phyloP scores from a whole-genome alignment of 2,888 invertebrate species.

The Drosophila recens region DNA sequence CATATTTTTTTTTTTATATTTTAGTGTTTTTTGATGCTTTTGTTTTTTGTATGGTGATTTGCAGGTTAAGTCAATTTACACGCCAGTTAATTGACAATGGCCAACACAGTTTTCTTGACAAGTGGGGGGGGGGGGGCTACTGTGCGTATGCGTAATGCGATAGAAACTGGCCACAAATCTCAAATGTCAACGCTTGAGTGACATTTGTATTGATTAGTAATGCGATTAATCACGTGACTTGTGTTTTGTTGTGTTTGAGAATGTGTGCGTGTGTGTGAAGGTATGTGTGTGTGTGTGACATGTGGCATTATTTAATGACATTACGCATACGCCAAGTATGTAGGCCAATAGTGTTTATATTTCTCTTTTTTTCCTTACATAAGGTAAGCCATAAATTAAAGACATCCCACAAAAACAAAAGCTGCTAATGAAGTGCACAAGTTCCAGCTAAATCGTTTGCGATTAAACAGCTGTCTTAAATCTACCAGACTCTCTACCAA shows the following conservation, averaged over 20 bases:
- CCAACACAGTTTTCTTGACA: constrained; percentile 2
- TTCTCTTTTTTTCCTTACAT: constrained; percentile 29
- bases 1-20: neutral
- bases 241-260: constrained; percentile 27
- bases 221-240: constrained; percentile 72
- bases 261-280: constrained; percentile 13
- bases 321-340: constrained; percentile 63
- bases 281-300: constrained; percentile 37
- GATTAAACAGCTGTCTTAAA: constrained; percentile 3
- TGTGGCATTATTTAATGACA: constrained; percentile 68
- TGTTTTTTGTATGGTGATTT: constrained; percentile 25
- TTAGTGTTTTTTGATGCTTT: neutral
- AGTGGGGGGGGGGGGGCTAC: constrained; percentile 45
- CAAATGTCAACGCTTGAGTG: constrained; percentile 74
- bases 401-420: constrained; percentile 40
- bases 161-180: constrained; percentile 71
- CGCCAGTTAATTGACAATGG: constrained; percentile 71
- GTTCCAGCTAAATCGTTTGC: constrained; percentile 21
- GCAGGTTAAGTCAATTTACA: constrained; percentile 69
- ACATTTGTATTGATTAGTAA: constrained; percentile 79
- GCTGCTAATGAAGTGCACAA: constrained; percentile 51
- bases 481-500: neutral
- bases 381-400: constrained; percentile 53
- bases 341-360: constrained; percentile 47
- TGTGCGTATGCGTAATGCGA: constrained; percentile 77